Evolutionary conservation across 1,140 invertebrate genomes (phyloP).

Genomic region (Caerostris extrusa): DNA sequence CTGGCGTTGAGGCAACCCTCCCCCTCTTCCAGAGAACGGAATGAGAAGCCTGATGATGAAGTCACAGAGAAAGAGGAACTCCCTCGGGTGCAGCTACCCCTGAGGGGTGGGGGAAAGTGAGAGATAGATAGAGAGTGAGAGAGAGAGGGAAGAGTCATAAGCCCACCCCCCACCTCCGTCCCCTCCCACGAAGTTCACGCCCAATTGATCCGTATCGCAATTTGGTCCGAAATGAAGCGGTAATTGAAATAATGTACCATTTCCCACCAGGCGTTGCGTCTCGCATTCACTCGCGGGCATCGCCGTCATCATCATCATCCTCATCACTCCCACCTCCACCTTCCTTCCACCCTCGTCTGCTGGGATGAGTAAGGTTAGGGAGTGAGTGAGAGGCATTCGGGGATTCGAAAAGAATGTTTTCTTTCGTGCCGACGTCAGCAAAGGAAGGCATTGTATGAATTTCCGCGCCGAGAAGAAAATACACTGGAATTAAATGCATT

Average conservation of each 20-base stretch:
- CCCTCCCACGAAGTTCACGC: conserved; percentile 50
- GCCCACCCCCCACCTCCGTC: neutral
- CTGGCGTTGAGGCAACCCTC: neutral
- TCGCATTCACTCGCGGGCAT: conserved; percentile 42
- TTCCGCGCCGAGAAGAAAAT: neutral
- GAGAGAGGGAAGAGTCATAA: conserved; percentile 55
- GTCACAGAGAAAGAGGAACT: conserved; percentile 57
- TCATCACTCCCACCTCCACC: neutral
- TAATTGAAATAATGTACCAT: conserved; percentile 77
- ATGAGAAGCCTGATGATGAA: conserved; percentile 19
- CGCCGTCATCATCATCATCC: conserved; percentile 34
- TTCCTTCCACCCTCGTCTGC: neutral
- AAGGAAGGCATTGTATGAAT: no score
- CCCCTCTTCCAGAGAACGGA: neutral
- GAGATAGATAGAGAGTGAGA: neutral
- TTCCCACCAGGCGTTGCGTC: conserved; percentile 62
- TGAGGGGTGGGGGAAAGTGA: neutral
- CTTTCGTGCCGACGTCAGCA: conserved; percentile 29
- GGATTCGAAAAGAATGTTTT: conserved; percentile 11
- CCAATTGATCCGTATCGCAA: conserved; percentile 77
- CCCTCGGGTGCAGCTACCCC: conserved; percentile 49
- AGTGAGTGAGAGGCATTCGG: conserved; percentile 6
- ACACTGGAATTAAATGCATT: neutral
- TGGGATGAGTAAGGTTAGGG: neutral
- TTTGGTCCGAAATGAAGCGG: conserved; percentile 77